These are phyloP conservation scores for Glaucomys volans DNA, from an alignment of 2,113 vertebrate genomes.

Conservation along the genomic window DNA sequence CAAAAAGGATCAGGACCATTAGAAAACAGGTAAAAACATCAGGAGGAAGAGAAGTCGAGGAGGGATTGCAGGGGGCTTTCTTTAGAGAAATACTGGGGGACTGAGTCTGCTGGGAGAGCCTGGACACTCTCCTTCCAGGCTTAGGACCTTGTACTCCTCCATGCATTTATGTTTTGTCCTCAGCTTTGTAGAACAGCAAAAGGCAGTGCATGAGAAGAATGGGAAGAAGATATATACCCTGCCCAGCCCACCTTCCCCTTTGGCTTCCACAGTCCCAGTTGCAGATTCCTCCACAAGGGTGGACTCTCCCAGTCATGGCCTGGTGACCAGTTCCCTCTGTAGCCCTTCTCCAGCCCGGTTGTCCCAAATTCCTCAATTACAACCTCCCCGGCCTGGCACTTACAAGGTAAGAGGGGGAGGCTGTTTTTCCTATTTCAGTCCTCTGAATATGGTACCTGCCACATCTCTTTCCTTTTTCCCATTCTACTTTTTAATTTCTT, in stretches of 20 bases:
- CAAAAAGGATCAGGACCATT: constrained; percentile 80
- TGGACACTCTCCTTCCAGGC: background rate
- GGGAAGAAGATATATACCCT: background rate
- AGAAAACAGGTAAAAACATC: constrained; percentile 61
- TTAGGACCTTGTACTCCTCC: background rate
- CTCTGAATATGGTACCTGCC: background rate
- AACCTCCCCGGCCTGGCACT: constrained; percentile 78
- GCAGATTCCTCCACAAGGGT: constrained; percentile 76
- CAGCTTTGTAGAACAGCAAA: constrained; percentile 55
- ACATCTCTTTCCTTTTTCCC: background rate
- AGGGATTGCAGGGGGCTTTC: background rate
- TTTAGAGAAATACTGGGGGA: background rate
- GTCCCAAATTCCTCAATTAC: constrained; percentile 81
- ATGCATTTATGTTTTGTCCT: constrained; percentile 9
- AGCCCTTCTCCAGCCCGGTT: constrained; percentile 80
- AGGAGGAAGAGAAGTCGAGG: background rate
- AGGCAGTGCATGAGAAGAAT: background rate
- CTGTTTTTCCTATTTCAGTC: background rate
- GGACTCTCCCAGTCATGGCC: constrained; percentile 77
- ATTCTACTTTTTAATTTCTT: background rate
- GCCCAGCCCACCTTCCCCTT: constrained; percentile 31
- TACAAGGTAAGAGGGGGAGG: constrained; percentile 73
- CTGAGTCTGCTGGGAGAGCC: constrained; percentile 3
- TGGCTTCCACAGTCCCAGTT: constrained; percentile 39
- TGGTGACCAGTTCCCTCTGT: constrained; percentile 88